phyloP scores from a whole-genome alignment of 2,113 vertebrate species.

The Hystrix cristata region DNA sequence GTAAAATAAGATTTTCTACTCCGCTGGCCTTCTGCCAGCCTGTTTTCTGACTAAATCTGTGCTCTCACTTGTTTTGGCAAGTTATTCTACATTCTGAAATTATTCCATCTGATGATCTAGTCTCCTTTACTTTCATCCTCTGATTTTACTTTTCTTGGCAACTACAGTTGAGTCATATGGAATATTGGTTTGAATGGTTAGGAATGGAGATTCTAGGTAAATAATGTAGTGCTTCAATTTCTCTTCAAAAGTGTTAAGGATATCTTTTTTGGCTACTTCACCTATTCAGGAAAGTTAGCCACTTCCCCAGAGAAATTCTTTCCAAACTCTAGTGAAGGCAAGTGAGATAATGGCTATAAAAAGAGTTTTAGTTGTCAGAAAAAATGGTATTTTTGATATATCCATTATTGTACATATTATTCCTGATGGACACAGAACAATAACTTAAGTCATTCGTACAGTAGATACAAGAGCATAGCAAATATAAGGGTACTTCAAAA shows the following conservation, averaged over 20 bases:
- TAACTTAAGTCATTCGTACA: slow-evolving; percentile 7
- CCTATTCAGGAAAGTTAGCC: slow-evolving; percentile 46
- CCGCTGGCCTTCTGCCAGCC: neutral
- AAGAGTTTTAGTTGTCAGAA: slow-evolving; percentile 19
- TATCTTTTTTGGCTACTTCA: slow-evolving; percentile 22
- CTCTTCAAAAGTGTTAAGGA: neutral
- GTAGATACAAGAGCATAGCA: slow-evolving; percentile 3
- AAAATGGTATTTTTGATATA: slow-evolving; percentile 30
- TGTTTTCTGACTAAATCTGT: slow-evolving; percentile 35
- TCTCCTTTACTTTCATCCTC: slow-evolving; percentile 18
- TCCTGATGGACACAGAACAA: slow-evolving; percentile 43
- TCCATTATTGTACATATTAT: slow-evolving; percentile 16
- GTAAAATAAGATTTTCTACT: neutral
- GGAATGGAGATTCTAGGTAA: neutral
- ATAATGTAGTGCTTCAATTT: neutral
- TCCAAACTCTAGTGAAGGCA: slow-evolving; percentile 50
- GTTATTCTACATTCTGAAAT: slow-evolving; percentile 39
- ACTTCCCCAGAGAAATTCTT: slow-evolving; percentile 40
- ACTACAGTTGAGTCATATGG: neutral
- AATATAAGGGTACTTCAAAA: slow-evolving; percentile 60
- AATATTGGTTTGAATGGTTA: neutral
- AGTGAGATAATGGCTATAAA: slow-evolving; percentile 24
- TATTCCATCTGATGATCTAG: slow-evolving; percentile 26
- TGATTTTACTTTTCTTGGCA: slow-evolving; percentile 46
- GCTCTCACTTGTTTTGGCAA: slow-evolving; percentile 27